phyloP scores from a whole-genome alignment of 2,797 vertebrate genomes.

The Falco rusticolus region DNA sequence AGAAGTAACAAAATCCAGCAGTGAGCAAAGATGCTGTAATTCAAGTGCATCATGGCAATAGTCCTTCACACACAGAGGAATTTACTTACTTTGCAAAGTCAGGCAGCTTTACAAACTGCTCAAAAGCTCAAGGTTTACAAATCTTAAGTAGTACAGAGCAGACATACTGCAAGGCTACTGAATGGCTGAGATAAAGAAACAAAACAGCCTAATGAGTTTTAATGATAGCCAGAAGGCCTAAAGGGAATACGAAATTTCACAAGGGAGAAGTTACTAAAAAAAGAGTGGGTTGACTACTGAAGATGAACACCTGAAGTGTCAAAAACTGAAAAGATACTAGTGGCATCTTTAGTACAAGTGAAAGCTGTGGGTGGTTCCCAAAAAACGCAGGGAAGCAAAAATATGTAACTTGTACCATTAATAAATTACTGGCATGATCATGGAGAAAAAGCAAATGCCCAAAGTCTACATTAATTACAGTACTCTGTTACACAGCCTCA shows the following conservation, averaged over 20 bases:
- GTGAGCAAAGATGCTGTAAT: background rate
- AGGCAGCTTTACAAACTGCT: background rate
- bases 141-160: background rate
- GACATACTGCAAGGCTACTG: background rate
- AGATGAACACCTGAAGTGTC: background rate
- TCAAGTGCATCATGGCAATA: background rate
- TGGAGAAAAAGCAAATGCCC: fast-evolving
- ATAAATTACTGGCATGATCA: background rate
- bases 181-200: background rate
- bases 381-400: background rate
- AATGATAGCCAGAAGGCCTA: background rate
- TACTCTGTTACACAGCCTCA: background rate
- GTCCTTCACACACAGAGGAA: background rate
- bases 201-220: background rate
- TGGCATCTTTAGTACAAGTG: background rate
- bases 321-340: background rate
- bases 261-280: background rate
- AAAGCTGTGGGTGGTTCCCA: background rate
- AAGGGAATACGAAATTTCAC: background rate
- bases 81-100: background rate
- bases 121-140: background rate
- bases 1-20: slow-evolving; percentile 9
- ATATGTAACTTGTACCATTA: background rate
- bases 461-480: background rate
- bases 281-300: background rate